These are phyloP conservation scores for Oreonectes daqikongensis DNA, from an alignment of 2,797 vertebrate species.

Conservation along the genomic window DNA sequence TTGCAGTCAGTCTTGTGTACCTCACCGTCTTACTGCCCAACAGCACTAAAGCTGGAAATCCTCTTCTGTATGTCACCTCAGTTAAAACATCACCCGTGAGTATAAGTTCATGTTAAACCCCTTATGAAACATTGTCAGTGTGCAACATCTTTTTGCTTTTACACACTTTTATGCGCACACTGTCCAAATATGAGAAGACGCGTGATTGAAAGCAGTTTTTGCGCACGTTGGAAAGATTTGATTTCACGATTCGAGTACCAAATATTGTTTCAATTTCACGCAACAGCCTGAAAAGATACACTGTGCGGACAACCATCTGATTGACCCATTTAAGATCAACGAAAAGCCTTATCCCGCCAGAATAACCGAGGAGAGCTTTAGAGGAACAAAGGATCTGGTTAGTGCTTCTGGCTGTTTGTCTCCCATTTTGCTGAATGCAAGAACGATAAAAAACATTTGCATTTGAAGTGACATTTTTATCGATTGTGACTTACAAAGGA, in stretches of 20 bases:
- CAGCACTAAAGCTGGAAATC: constrained; percentile 73
- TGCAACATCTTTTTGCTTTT: neutral
- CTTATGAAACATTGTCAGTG: neutral
- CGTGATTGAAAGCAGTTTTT: neutral
- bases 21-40: constrained; percentile 75
- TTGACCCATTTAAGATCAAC: constrained; percentile 76
- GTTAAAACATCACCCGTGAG: constrained; percentile 68
- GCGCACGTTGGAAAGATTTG: neutral
- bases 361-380: constrained; percentile 78
- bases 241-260: neutral
- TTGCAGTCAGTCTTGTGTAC: constrained; percentile 74
- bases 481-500: neutral
- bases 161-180: neutral
- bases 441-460: neutral
- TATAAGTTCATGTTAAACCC: constrained; percentile 7
- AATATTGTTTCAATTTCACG: neutral
- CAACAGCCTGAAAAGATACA: constrained; percentile 66
- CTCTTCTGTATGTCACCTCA: constrained; percentile 79
- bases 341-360: constrained; percentile 63
- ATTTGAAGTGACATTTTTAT: neutral
- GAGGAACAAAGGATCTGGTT: constrained; percentile 75
- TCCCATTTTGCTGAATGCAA: neutral
- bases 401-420: constrained; percentile 54
- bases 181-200: neutral
- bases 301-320: constrained; percentile 68